Percentiles rank a stretch among this genome's conserved stretches.
Conservation (phyloP, 2,113 vertebrate genomes). For the Reinhardtius hippoglossoides region DNA sequence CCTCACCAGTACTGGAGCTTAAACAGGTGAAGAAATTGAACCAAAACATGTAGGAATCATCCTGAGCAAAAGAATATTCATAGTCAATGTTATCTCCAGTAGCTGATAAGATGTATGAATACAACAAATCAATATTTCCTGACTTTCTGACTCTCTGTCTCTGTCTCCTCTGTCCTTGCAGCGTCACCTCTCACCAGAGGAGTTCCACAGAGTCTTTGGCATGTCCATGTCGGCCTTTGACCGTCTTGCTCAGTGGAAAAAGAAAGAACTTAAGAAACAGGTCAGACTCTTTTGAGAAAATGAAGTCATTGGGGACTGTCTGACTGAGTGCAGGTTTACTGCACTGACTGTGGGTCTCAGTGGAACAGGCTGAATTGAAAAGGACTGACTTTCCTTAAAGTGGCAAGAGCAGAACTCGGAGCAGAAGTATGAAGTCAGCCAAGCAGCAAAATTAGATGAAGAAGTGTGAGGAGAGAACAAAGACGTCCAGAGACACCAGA, state of each 20-base stretch:
- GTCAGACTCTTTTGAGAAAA: constrained; percentile 90
- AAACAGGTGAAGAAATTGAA: too few species aligned
- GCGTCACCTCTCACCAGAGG: constrained; percentile 96
- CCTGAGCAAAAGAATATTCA: too few species aligned
- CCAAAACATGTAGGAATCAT: too few species aligned
- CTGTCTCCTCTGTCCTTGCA: constrained; percentile 56
- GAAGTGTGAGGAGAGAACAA: neutral
- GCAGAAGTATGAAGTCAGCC: neutral
- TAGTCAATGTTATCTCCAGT: too few species aligned
- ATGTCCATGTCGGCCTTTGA: constrained; percentile 96
- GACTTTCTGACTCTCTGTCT: constrained; percentile 4
- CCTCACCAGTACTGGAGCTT: too few species aligned
- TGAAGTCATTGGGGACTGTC: neutral
- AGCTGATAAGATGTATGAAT: neutral
- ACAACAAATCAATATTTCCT: neutral
- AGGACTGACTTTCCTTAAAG: neutral
- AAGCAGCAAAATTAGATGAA: constrained; percentile 4
- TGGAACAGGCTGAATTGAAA: neutral
- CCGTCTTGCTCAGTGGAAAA: constrained; percentile 94
- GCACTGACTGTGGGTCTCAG: neutral
- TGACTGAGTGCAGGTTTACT: constrained; percentile 2
- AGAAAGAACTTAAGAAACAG: constrained; percentile 97
- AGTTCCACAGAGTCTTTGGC: constrained; percentile 94
- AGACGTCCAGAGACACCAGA: constrained; percentile 6
- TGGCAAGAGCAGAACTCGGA: neutral